phyloP scores from a whole-genome alignment of 2,888 invertebrate species.

The Periphyllus acericola region DNA sequence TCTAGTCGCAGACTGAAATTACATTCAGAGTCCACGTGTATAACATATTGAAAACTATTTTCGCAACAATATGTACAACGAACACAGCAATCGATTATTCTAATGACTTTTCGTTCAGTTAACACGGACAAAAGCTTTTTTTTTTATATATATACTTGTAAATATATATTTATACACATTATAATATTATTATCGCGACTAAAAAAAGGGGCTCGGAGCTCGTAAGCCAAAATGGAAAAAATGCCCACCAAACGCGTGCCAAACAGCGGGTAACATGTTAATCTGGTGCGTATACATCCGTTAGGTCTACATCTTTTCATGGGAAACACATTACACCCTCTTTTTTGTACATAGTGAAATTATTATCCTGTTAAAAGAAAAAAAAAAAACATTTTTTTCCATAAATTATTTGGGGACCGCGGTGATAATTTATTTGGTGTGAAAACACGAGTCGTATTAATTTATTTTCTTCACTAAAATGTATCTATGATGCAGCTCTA shows the following conservation, averaged over 20 bases:
- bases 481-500: background rate
- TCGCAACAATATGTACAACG: slow-evolving; percentile 15
- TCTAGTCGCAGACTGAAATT: background rate
- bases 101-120: slow-evolving; percentile 62
- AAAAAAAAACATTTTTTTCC: slow-evolving; percentile 30
- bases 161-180: background rate
- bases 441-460: background rate
- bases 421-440: background rate
- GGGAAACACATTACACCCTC: slow-evolving; percentile 52
- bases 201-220: slow-evolving; percentile 30
- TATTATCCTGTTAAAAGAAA: slow-evolving; percentile 47
- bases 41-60: slow-evolving; percentile 8
- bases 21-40: background rate
- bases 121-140: slow-evolving; percentile 47
- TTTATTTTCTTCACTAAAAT: slow-evolving; percentile 1
- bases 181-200: slow-evolving; percentile 44
- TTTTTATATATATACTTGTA: slow-evolving; percentile 15
- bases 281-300: slow-evolving; percentile 40
- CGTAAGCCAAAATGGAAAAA: slow-evolving; percentile 45
- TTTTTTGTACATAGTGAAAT: slow-evolving; percentile 39
- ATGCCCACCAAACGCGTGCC: slow-evolving; percentile 60
- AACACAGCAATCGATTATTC: slow-evolving; percentile 58
- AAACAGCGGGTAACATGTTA: slow-evolving; percentile 62
- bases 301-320: slow-evolving; percentile 46
- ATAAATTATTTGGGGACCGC: slow-evolving; percentile 8